Percentiles rank a stretch among this genome's conserved stretches.
Evolutionary conservation across 2,797 vertebrate species (phyloP).

Genomic region (Pygocentrus nattereri): DNA sequence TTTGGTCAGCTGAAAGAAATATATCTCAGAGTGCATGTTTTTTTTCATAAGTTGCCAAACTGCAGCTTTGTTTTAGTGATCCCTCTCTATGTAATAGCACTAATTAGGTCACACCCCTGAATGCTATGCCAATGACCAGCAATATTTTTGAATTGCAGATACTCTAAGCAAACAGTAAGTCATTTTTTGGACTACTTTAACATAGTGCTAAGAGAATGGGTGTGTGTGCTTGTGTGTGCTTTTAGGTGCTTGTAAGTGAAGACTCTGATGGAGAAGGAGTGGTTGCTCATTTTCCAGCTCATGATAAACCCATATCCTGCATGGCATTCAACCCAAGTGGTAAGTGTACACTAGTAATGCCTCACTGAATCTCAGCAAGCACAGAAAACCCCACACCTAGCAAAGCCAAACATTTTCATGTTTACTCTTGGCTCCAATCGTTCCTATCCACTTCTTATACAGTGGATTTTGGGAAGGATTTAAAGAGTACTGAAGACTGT

Average conservation of each 20-base stretch:
- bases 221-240: conserved; percentile 34
- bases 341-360: conserved; percentile 75
- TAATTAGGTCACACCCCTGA: conserved; percentile 45
- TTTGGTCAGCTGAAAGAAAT: conserved; percentile 30
- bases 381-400: conserved; percentile 51
- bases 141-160: conserved; percentile 39
- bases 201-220: not conserved
- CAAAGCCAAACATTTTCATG: conserved; percentile 20
- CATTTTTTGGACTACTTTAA: conserved; percentile 18
- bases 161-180: conserved; percentile 50
- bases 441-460: not conserved
- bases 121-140: conserved; percentile 42
- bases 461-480: not conserved
- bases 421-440: conserved; percentile 10
- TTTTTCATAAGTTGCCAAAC: conserved; percentile 55
- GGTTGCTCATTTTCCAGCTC: conserved; percentile 97
- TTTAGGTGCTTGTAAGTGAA: conserved; percentile 94
- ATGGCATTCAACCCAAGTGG: conserved; percentile 98
- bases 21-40: conserved; percentile 31
- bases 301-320: conserved; percentile 98
- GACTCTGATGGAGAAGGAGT: conserved; percentile 95
- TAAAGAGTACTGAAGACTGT: not conserved
- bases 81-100: conserved; percentile 35
- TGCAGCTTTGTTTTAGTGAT: conserved; percentile 37
- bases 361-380: conserved; percentile 48